A percentile compares a stretch with the other conserved stretches of the same genome.
These are phyloP conservation scores for Hyperoplus lanceolatus DNA, from an alignment of 2,797 vertebrate species.

Conservation along the genomic window DNA sequence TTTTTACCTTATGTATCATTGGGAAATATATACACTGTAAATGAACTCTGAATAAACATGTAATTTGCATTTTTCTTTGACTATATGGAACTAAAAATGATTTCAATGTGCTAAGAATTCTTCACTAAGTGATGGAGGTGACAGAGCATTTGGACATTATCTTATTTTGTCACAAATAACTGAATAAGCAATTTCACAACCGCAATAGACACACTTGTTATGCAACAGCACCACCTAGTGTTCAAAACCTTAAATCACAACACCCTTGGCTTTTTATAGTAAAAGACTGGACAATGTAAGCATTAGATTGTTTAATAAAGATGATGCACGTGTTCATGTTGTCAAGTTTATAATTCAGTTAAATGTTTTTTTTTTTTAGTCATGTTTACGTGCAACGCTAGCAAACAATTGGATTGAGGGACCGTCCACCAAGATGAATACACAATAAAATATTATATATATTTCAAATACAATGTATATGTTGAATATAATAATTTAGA, in stretches of 20 bases:
- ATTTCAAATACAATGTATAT: not conserved
- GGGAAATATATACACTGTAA: constrained; percentile 77
- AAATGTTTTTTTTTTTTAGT: not conserved
- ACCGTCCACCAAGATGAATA: not conserved
- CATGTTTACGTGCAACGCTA: too few species aligned
- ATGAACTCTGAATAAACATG: constrained; percentile 75
- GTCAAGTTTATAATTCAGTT: not conserved
- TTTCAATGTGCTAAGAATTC: not conserved
- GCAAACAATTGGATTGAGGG: not conserved
- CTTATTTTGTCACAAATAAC: not conserved
- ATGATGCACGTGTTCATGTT: not conserved
- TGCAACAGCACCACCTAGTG: constrained; percentile 55
- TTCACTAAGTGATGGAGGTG: not conserved
- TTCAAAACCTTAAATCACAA: constrained; percentile 2
- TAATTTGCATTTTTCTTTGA: constrained; percentile 66
- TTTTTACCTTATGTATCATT: constrained; percentile 78
- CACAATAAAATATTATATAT: not conserved
- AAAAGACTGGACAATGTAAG: not conserved
- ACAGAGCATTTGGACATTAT: not conserved
- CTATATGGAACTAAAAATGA: not conserved
- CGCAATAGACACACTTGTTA: not conserved
- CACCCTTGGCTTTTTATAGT: not conserved
- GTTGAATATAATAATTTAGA: not conserved
- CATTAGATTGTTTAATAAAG: not conserved
- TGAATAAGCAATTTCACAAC: not conserved